Percentiles rank a stretch among this genome's conserved stretches.
These are phyloP conservation scores for Enteromius anoplus DNA, from an alignment of 2,797 vertebrate species.

Conservation along the genomic window DNA sequence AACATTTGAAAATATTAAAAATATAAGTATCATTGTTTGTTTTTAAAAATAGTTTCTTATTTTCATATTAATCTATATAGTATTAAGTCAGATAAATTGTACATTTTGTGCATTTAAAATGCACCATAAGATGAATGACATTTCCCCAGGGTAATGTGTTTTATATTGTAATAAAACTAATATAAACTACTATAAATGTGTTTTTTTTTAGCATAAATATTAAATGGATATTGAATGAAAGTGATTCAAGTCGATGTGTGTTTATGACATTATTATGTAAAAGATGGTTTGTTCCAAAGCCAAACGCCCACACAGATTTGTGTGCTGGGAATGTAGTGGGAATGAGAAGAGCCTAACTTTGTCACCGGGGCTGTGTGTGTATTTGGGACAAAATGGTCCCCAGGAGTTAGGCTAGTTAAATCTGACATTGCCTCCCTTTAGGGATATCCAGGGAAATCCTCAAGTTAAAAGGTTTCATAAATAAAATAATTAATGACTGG, in stretches of 20 bases:
- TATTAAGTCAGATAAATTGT: neutral
- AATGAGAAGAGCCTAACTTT: neutral
- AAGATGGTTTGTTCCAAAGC: neutral
- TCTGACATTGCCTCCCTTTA: conserved; percentile 1
- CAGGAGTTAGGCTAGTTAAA: neutral
- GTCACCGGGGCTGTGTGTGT: neutral
- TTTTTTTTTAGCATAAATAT: neutral
- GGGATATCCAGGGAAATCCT: neutral
- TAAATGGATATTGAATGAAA: neutral
- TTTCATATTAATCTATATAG: neutral
- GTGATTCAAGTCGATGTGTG: neutral
- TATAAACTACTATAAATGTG: neutral
- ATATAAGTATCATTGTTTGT: neutral
- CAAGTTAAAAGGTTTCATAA: neutral
- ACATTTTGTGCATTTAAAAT: neutral
- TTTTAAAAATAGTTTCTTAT: neutral
- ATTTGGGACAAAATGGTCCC: neutral
- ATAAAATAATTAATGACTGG: conserved; percentile 8
- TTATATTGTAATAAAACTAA: neutral
- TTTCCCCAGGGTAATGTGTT: neutral
- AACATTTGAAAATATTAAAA: neutral
- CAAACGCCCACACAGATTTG: neutral
- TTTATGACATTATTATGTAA: neutral
- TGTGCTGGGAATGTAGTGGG: conserved; percentile 2
- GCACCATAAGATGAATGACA: neutral